These are phyloP conservation scores for Trichosurus vulpecula DNA, from an alignment of 2,797 vertebrate species.

Conservation along the genomic window DNA sequence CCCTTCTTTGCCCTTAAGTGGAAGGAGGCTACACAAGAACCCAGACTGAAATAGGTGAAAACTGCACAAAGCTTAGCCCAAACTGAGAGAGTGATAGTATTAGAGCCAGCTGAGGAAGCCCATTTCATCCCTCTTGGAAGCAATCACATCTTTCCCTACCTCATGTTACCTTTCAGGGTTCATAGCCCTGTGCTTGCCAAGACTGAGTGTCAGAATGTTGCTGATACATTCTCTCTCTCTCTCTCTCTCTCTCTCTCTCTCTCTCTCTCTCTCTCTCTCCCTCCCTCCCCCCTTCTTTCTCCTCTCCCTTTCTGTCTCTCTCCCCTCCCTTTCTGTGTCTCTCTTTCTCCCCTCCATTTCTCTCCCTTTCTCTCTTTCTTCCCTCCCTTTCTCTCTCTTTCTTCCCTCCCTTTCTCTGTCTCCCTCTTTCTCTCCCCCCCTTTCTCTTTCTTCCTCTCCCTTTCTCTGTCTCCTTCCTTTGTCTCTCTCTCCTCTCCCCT, in stretches of 20 bases:
- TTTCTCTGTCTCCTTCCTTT: not conserved
- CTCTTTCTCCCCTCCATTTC: rapidly evolving
- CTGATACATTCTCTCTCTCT: not conserved
- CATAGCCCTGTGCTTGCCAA: not conserved
- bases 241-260: not conserved
- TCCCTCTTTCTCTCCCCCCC: not conserved
- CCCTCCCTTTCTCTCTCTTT: slow-evolving; percentile 44
- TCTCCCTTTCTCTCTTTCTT: not conserved
- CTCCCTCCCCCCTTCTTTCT: slow-evolving; percentile 34
- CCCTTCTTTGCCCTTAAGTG: not conserved
- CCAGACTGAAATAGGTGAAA: not conserved
- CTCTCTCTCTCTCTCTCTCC: not conserved
- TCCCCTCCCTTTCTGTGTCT: not conserved
- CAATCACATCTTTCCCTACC: not conserved
- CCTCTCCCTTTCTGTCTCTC: not conserved
- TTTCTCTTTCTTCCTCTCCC: too few species aligned
- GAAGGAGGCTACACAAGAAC: not conserved
- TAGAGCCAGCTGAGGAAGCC: not conserved
- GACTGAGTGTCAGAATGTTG: not conserved
- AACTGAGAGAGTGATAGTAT: not conserved
- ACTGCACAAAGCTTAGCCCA: not conserved
- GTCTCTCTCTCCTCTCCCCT: slow-evolving; percentile 37
- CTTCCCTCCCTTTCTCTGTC: slow-evolving; percentile 50
- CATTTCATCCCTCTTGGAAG: not conserved
- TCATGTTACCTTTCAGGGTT: not conserved